These are phyloP conservation scores for Enteromius argenteus DNA, from an alignment of 2,797 vertebrate genomes.

Conservation along the genomic window DNA sequence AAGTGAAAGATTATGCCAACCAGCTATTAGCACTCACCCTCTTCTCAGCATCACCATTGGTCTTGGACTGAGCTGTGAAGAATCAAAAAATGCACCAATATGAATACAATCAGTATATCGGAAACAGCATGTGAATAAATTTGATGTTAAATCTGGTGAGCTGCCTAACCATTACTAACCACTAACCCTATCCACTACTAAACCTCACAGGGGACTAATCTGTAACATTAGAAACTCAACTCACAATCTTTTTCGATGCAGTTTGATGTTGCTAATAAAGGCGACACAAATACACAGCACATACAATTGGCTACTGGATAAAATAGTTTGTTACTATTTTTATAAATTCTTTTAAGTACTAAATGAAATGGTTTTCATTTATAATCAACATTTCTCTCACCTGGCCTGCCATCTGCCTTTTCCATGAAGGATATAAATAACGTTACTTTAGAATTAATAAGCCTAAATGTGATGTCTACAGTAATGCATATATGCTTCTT, in stretches of 20 bases:
- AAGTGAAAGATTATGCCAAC: background rate
- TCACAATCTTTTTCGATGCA: background rate
- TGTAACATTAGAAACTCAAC: background rate
- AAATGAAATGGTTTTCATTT: background rate
- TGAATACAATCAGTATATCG: background rate
- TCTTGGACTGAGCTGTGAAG: constrained; percentile 74
- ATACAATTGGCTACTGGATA: background rate
- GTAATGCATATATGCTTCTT: background rate
- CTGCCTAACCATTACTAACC: background rate
- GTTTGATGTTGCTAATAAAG: background rate
- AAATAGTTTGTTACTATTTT: background rate
- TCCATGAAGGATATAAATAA: background rate
- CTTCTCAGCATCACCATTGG: constrained; percentile 74
- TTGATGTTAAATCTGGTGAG: background rate
- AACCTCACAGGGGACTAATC: background rate
- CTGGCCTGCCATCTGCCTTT: background rate
- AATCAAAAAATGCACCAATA: constrained; percentile 11
- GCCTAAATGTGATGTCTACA: background rate
- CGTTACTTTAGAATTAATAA: background rate
- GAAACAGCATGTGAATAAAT: background rate
- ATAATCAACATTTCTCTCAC: background rate
- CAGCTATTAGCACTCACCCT: constrained; percentile 69
- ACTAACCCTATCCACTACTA: background rate
- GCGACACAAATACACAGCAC: background rate
- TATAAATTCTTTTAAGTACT: too few species aligned